A percentile compares a stretch with the other conserved stretches of the same genome.
Evolutionary conservation across 92 coral and sea anemone species (phyloP).

Genomic region (Zoanthus solanderi): DNA sequence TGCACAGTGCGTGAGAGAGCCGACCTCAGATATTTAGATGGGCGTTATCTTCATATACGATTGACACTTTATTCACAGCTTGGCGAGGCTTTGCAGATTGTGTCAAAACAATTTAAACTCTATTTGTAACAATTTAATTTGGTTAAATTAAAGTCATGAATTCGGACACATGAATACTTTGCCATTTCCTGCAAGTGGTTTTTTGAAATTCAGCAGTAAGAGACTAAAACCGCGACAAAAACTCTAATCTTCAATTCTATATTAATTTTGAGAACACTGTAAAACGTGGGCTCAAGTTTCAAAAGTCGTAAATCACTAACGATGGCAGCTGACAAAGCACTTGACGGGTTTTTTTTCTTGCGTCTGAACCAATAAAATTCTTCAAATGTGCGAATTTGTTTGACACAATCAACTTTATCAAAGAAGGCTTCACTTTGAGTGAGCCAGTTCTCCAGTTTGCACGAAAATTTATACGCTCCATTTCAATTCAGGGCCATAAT

Average conservation of each 20-base stretch:
- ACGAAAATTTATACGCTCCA: constrained; percentile 6
- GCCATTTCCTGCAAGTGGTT: constrained; percentile 18
- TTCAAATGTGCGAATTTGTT: constrained; percentile 25
- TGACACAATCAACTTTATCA: constrained; percentile 17
- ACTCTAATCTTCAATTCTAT: neutral
- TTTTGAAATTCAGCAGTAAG: neutral
- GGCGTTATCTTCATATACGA: constrained; percentile 32
- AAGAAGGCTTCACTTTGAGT: neutral
- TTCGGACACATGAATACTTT: constrained; percentile 11
- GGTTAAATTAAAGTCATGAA: neutral
- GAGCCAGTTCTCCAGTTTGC: constrained; percentile 1
- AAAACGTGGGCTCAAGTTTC: constrained; percentile 28
- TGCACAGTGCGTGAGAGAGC: constrained; percentile 10
- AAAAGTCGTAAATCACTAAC: constrained; percentile 39
- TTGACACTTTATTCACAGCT: constrained; percentile 1
- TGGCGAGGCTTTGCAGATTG: neutral
- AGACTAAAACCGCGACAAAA: constrained; percentile 7
- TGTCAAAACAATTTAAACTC: constrained; percentile 44
- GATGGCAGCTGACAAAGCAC: constrained; percentile 47
- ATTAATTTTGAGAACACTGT: constrained; percentile 7
- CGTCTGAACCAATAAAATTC: constrained; percentile 43
- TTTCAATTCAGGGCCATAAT: constrained; percentile 28
- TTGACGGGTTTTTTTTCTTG: constrained; percentile 22
- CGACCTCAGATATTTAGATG: neutral
- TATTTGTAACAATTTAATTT: constrained; percentile 40